These are phyloP conservation scores for Struthidea cinerea DNA, from an alignment of 2,113 vertebrate species.

Conservation along the genomic window DNA sequence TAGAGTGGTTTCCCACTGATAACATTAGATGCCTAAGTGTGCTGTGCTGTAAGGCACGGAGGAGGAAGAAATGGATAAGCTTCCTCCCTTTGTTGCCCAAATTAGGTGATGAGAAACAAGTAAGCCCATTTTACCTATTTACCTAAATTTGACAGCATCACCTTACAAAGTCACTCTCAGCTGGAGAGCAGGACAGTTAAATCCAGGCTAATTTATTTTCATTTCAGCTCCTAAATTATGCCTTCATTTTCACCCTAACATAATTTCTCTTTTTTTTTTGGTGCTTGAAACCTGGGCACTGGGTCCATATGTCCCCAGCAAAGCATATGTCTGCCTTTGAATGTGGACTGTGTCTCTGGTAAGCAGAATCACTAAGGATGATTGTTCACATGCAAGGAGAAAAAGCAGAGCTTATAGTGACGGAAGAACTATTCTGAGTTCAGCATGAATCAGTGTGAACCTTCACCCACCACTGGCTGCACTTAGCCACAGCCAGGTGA, in stretches of 20 bases:
- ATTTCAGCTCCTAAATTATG: not conserved
- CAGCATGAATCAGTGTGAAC: not conserved
- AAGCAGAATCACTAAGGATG: not conserved
- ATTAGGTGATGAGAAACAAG: not conserved
- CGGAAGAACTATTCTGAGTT: not conserved
- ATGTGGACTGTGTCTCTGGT: not conserved
- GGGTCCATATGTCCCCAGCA: not conserved
- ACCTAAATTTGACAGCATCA: not conserved
- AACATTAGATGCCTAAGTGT: not conserved
- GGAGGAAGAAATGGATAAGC: not conserved
- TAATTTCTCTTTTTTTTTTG: not conserved
- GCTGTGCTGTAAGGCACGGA: not conserved
- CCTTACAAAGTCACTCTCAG: not conserved
- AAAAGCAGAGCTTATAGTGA: not conserved
- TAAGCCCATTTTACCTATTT: not conserved
- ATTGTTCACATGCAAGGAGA: not conserved
- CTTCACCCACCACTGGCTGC: not conserved
- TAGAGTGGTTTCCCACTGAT: not conserved
- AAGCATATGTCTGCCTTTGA: not conserved
- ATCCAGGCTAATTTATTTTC: not conserved
- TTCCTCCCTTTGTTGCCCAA: not conserved
- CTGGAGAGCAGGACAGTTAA: not conserved
- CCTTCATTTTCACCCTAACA: not conserved
- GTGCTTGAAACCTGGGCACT: not conserved
- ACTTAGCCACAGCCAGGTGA: not conserved